phyloP scores from a whole-genome alignment of 2,113 vertebrate genomes.

The Crotalus helleri region DNA sequence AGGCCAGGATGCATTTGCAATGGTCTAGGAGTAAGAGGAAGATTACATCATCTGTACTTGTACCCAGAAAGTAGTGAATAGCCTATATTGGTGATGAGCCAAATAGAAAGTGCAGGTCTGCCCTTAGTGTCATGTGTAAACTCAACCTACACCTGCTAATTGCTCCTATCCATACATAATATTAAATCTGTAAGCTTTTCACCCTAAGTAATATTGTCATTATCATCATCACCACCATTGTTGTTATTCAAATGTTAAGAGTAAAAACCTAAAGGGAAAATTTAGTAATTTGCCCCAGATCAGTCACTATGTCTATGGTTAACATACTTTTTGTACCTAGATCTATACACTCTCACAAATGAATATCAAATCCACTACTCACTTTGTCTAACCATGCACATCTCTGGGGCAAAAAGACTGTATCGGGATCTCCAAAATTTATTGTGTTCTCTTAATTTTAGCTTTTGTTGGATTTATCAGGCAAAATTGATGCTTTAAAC shows the following conservation, averaged over 20 bases:
- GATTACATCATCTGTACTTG: background rate
- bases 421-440: background rate
- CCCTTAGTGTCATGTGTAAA: background rate
- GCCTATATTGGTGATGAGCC: background rate
- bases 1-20: background rate
- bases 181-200: background rate
- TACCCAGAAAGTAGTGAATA: background rate
- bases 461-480: background rate
- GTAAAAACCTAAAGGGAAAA: background rate
- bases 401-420: background rate
- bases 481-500: background rate
- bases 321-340: background rate
- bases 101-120: background rate
- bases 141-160: background rate
- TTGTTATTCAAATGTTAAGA: background rate
- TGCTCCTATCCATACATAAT: background rate
- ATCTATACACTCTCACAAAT: background rate
- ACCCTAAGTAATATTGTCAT: background rate
- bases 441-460: background rate
- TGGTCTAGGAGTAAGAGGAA: background rate
- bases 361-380: background rate
- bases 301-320: background rate
- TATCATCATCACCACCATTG: background rate
- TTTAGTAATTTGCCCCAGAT: background rate
- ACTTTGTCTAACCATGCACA: background rate